These are phyloP conservation scores for Hirundichthys speculiger DNA, from an alignment of 2,113 vertebrate species.

Conservation along the genomic window DNA sequence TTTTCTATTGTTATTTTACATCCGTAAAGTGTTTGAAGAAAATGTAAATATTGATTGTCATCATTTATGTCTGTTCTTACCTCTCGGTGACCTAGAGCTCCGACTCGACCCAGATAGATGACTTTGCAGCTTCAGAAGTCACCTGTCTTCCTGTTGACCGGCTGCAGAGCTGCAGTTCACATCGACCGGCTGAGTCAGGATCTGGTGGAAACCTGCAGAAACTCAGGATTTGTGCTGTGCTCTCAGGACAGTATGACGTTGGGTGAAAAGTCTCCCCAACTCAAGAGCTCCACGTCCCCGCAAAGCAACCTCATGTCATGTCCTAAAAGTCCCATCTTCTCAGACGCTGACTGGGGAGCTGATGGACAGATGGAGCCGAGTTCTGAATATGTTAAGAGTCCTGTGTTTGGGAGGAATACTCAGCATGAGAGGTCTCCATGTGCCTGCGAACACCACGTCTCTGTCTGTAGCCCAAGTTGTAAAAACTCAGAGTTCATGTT, in stretches of 20 bases:
- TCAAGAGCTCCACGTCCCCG: conserved; percentile 43
- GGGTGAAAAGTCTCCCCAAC: not conserved
- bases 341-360: not conserved
- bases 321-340: conserved; percentile 28
- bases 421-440: not conserved
- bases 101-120: conserved; percentile 49
- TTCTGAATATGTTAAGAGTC: conserved; percentile 22
- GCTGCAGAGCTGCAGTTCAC: conserved; percentile 16
- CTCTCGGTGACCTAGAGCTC: conserved; percentile 37
- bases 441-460: not conserved
- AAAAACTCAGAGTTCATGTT: conserved; percentile 62
- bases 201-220: conserved; percentile 42
- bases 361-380: not conserved
- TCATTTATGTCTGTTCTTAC: not conserved
- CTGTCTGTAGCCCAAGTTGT: conserved; percentile 49
- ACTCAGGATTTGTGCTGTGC: conserved; percentile 56
- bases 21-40: no score
- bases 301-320: not conserved
- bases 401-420: conserved; percentile 32
- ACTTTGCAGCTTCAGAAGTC: conserved; percentile 23
- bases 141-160: conserved; percentile 37
- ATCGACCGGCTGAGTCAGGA: conserved; percentile 39
- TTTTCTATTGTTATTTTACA: not conserved
- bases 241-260: conserved; percentile 46
- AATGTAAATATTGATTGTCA: not conserved